A percentile compares a stretch with the other conserved stretches of the same genome.
These are phyloP conservation scores for Holcopasites calliopsidis DNA, from an alignment of 1,140 invertebrate species.

Conservation along the genomic window DNA sequence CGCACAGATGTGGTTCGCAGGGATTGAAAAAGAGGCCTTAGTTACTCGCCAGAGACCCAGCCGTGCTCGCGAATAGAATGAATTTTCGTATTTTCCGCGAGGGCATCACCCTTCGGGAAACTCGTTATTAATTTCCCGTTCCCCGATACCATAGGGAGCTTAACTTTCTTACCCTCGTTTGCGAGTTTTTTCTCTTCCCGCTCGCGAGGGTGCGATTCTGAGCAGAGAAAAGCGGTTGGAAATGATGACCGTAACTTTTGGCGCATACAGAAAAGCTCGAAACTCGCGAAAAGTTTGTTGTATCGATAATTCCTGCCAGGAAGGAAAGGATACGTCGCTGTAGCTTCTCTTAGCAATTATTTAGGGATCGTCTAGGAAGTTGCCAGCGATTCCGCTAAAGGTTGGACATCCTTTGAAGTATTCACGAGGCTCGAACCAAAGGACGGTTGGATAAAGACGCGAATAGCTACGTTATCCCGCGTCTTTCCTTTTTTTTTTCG, in stretches of 20 bases:
- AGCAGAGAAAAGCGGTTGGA: neutral
- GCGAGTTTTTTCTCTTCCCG: constrained; percentile 3
- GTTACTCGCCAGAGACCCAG: constrained; percentile 59
- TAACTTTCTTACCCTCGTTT: constrained; percentile 27
- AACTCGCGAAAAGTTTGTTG: neutral
- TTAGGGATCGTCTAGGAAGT: no score
- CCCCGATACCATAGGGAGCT: neutral
- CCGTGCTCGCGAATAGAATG: constrained; percentile 39
- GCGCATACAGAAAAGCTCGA: no score
- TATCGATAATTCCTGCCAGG: no score
- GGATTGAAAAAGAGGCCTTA: constrained; percentile 63
- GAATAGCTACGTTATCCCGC: constrained; percentile 45
- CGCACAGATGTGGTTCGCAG: constrained; percentile 26
- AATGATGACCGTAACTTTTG: neutral
- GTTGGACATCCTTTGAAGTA: constrained; percentile 51
- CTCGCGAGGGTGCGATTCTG: neutral
- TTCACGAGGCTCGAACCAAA: constrained; percentile 61
- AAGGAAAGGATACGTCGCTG: no score
- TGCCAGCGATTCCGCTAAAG: constrained; percentile 41
- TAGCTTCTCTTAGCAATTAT: no score
- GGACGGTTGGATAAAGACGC: constrained; percentile 61
- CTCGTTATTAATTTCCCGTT: constrained; percentile 56
- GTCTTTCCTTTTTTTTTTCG: constrained; percentile 15
- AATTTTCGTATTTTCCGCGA: constrained; percentile 41
- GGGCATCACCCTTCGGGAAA: constrained; percentile 4